Evolutionary conservation across 2,797 vertebrate genomes (phyloP).

Genomic region (Gambusia yucatana): DNA sequence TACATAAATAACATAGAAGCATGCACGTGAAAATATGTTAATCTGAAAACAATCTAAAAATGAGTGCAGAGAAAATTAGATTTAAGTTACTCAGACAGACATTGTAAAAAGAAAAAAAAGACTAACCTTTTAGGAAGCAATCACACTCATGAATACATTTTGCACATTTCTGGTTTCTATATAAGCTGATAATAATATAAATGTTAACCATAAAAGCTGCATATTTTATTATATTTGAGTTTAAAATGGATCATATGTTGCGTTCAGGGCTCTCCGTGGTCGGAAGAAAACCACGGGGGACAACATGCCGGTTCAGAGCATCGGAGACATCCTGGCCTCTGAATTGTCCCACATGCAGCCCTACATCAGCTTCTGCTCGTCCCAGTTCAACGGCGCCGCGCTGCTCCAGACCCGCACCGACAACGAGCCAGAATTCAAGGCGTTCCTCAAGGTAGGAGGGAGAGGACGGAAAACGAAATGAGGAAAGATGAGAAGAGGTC

Average conservation of each 20-base stretch:
- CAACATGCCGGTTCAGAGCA: slow-evolving; percentile 92
- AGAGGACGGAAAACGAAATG: slow-evolving; percentile 8
- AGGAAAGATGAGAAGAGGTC: background rate
- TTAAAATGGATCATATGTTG: background rate
- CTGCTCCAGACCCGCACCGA: slow-evolving; percentile 92
- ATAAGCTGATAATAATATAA: background rate
- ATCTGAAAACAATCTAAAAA: no score
- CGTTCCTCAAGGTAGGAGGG: slow-evolving; percentile 89
- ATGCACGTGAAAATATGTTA: no score
- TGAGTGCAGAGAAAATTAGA: no score
- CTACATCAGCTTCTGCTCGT: slow-evolving; percentile 96
- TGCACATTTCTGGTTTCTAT: background rate
- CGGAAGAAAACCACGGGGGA: slow-evolving; percentile 92
- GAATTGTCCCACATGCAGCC: slow-evolving; percentile 96
- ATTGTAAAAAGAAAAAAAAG: no score
- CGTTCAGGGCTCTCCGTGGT: slow-evolving; percentile 85
- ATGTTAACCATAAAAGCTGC: background rate
- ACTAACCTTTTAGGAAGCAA: no score
- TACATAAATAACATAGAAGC: no score
- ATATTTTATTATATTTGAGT: background rate
- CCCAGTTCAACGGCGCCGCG: slow-evolving; percentile 90
- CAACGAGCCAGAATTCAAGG: slow-evolving; percentile 90
- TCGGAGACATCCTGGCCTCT: slow-evolving; percentile 89
- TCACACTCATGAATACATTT: no score
- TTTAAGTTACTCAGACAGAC: no score